These are phyloP conservation scores for Tiliacea aurago DNA, from an alignment of 2,888 invertebrate species.

Conservation along the genomic window DNA sequence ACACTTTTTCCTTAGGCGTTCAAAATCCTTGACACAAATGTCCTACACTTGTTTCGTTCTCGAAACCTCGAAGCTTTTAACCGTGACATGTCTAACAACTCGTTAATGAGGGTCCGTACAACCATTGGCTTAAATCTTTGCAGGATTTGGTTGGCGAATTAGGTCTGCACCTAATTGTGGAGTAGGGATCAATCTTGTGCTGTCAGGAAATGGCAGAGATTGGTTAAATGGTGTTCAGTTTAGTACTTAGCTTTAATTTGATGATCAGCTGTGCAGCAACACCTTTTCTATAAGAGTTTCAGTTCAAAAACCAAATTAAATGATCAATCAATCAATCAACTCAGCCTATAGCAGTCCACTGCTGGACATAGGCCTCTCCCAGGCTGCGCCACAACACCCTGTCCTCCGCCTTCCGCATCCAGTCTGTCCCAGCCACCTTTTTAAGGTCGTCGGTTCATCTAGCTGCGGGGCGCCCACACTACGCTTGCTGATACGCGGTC, in stretches of 20 bases:
- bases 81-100: conserved; percentile 46
- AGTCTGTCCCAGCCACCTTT: no score
- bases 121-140: conserved; percentile 49
- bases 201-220: conserved; percentile 15
- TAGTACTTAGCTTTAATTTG: neutral
- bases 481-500: no score
- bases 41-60: conserved; percentile 4
- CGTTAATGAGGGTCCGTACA: conserved; percentile 47
- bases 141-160: conserved; percentile 42
- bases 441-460: no score
- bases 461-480: no score
- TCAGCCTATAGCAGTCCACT: no score
- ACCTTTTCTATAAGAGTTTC: neutral
- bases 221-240: neutral
- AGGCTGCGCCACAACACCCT: no score
- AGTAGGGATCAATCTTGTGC: conserved; percentile 27
- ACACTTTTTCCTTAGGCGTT: neutral
- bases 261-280: neutral
- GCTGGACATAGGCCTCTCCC: no score
- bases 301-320: no score
- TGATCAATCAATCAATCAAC: no score
- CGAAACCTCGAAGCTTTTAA: conserved; percentile 28
- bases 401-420: no score
- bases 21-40: neutral
- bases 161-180: conserved; percentile 37